Conservation (phyloP, 1,140 invertebrate species). For the Temnothorax nylanderi region DNA sequence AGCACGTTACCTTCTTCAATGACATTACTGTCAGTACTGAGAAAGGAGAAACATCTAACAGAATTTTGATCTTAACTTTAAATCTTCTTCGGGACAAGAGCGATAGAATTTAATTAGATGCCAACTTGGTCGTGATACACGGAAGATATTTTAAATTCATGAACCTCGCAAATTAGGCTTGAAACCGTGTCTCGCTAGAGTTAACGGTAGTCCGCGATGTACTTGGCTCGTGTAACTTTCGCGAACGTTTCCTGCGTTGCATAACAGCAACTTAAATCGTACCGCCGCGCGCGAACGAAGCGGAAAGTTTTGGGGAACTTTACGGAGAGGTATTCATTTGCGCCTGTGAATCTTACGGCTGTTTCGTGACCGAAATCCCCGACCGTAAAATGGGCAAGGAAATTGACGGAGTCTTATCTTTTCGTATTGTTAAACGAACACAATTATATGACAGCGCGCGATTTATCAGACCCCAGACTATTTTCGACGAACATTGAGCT, state of each 20-base stretch:
- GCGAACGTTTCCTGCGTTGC: slow-evolving; percentile 41
- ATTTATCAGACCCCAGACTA: not conserved
- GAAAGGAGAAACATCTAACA: not conserved
- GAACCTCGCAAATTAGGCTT: slow-evolving; percentile 48
- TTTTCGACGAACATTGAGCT: not conserved
- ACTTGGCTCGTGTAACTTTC: slow-evolving; percentile 56
- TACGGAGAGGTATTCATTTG: slow-evolving; percentile 41
- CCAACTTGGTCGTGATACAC: slow-evolving; percentile 32
- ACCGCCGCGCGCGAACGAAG: not conserved
- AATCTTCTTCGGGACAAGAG: slow-evolving; percentile 16
- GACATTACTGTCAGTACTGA: not conserved
- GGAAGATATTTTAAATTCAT: slow-evolving; percentile 55
- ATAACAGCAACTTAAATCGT: slow-evolving; percentile 54
- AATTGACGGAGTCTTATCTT: not conserved
- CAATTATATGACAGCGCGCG: not conserved
- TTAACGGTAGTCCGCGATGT: slow-evolving; percentile 45
- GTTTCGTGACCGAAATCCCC: slow-evolving; percentile 39
- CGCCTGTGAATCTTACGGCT: slow-evolving; percentile 24
- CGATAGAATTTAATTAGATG: slow-evolving; percentile 38
- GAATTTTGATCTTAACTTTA: slow-evolving; percentile 1
- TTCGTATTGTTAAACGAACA: not conserved
- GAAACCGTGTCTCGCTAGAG: slow-evolving; percentile 45
- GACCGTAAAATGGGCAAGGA: not conserved
- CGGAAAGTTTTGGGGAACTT: slow-evolving; percentile 44
- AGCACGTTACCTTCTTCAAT: not conserved